phyloP scores from a whole-genome alignment of 2,888 invertebrate species.

The Oxystoma pomonae region DNA sequence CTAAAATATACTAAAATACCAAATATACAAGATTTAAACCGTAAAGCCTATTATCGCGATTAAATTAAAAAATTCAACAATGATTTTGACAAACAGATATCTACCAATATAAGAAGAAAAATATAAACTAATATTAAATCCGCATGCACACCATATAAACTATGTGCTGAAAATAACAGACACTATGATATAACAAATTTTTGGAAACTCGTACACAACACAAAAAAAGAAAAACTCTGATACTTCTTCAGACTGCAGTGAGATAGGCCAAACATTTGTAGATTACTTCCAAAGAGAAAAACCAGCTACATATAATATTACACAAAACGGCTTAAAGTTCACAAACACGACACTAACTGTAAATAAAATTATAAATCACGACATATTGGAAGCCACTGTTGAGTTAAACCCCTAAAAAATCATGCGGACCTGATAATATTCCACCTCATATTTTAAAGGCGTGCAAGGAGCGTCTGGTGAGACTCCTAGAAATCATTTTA shows the following conservation, averaged over 20 bases:
- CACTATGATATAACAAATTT: background rate
- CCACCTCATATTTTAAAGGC: background rate
- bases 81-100: background rate
- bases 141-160: background rate
- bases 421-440: too few relatives aligned
- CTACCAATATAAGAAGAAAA: background rate
- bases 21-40: background rate
- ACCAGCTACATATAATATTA: background rate
- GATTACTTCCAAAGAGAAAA: background rate
- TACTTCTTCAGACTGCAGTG: background rate
- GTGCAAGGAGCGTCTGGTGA: background rate
- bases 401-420: background rate
- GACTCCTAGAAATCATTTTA: too few relatives aligned
- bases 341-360: background rate
- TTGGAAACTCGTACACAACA: constrained; percentile 1
- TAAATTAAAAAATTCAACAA: background rate
- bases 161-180: background rate
- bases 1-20: background rate
- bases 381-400: constrained; percentile 1
- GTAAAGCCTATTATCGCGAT: background rate
- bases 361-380: background rate
- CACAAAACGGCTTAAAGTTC: background rate
- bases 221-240: too few relatives aligned
- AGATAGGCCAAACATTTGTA: background rate
- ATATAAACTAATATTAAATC: background rate